Evolutionary conservation across 2,797 vertebrate species (phyloP), one percentile per base, ranked within the genome.

Genomic region (Morus bassanus): DNA sequence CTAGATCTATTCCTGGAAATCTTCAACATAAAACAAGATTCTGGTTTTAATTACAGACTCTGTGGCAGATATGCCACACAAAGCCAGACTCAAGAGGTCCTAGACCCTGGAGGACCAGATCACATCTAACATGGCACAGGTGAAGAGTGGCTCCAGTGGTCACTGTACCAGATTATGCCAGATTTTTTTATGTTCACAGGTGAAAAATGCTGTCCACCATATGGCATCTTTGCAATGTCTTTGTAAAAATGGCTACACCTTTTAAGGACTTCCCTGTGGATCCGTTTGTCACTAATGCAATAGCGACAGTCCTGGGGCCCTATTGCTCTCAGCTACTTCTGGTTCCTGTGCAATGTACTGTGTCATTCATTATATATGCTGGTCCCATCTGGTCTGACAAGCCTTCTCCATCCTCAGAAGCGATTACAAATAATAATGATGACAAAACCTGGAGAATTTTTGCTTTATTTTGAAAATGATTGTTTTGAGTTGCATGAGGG

Each of bases 321-420:
- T 82, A 72, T 31, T 89, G 72, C 84, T 93, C 39, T 88, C 92
- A 88, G 85, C 76, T 85, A 82, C 72, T 65, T 80, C 91, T 92
- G 68, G 46, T 72, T 96, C 89, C 87, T 92, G 89, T 81, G 92
- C 93, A 92, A 3, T 54, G 79, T 69, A 69, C 89, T 97, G 92
- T 95, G 89, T 89, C 91, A 54, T 89, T 95, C 92, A 96, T 96
- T 92, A 92, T 51, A 86, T 48, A 81, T 88, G 75, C 88, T 89
- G 93, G 89, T 68, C 92, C 87, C 92, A 96, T 96, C 94, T 93
- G 92, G 81, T 93, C 79, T 83, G 85, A 91, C 90, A 92, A 91
- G 65, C 73, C 79, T 92, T 93, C 91, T 93, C 75, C 91, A 48
- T 93, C 81, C 86, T 95, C 84, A 83, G 72, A 95, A 96, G 69